A percentile compares a stretch with the other conserved stretches of the same genome.
phyloP scores from a whole-genome alignment of 2,113 vertebrate species.

The Bos javanicus region DNA sequence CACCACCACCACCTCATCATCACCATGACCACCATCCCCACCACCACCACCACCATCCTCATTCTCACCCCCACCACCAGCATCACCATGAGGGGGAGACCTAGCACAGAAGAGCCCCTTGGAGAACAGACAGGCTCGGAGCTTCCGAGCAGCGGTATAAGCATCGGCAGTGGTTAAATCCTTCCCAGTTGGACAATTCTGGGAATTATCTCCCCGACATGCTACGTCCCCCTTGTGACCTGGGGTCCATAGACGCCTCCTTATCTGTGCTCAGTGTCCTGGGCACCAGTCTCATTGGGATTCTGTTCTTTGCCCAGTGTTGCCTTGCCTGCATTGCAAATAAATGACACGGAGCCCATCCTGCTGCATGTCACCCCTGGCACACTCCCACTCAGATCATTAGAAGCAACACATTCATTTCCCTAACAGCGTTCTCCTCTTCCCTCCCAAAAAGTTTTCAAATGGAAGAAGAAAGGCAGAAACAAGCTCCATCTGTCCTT shows the following conservation, averaged over 20 bases:
- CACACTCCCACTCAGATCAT: not conserved
- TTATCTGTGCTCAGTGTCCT: not conserved
- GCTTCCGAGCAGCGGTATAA: not conserved
- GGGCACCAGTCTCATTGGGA: not conserved
- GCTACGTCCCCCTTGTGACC: not conserved
- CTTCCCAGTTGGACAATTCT: not conserved
- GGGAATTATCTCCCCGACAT: rapidly evolving
- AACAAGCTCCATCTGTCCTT: slow-evolving; percentile 32
- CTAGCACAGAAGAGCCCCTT: not conserved
- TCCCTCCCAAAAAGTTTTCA: not conserved
- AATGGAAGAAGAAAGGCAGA: slow-evolving; percentile 36
- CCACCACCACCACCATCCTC: rapidly evolving
- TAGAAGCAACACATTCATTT: slow-evolving; percentile 54
- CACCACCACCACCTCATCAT: rapidly evolving
- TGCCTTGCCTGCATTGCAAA: slow-evolving; percentile 25
- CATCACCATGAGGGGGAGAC: not conserved
- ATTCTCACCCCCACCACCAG: rapidly evolving
- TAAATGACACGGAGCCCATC: not conserved
- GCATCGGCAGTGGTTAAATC: not conserved
- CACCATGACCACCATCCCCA: no score
- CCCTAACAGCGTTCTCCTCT: slow-evolving; percentile 1
- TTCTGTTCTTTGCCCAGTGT: not conserved
- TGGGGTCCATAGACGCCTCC: not conserved
- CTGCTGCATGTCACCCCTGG: not conserved
- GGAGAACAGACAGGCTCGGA: not conserved